A percentile compares a stretch with the other conserved stretches of the same genome.
Conservation (phyloP, 2,888 invertebrate genomes). For the Cephus runcator region DNA sequence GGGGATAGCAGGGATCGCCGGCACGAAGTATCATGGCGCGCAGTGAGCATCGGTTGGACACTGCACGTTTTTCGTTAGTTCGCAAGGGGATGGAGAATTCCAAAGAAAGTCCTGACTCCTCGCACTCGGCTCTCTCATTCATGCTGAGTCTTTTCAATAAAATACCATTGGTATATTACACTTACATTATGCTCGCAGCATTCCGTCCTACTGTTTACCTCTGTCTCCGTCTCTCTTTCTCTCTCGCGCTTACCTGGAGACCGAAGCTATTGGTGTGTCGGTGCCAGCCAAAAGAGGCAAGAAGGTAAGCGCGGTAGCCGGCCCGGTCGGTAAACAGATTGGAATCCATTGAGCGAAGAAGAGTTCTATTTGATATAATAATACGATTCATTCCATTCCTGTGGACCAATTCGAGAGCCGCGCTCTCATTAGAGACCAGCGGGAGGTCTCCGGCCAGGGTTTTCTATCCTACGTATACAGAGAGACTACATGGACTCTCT, state of each 20-base stretch:
- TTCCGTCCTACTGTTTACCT: neutral
- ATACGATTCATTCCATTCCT: slow-evolving; percentile 14
- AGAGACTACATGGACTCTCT: neutral
- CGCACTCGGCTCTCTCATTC: neutral
- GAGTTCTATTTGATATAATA: slow-evolving; percentile 15
- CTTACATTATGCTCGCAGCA: neutral
- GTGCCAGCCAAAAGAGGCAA: slow-evolving; percentile 1
- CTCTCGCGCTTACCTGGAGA: neutral
- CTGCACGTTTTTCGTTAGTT: neutral
- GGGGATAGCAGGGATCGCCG: neutral
- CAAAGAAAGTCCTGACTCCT: neutral
- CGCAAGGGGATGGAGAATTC: neutral
- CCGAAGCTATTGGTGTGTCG: neutral
- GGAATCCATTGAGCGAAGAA: slow-evolving; percentile 7
- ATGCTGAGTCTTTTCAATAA: neutral
- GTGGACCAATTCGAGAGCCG: slow-evolving; percentile 8
- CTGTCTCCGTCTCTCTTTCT: neutral
- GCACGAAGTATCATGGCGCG: neutral
- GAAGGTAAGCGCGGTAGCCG: slow-evolving; percentile 1
- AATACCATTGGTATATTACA: neutral
- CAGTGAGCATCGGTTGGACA: neutral
- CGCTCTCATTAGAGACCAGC: slow-evolving; percentile 14
- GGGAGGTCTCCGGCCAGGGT: slow-evolving; percentile 6
- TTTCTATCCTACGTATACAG: neutral
- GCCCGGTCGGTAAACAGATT: slow-evolving; percentile 10